Conservation (phyloP, 2,113 vertebrate genomes). For the Ciconia maguari region DNA sequence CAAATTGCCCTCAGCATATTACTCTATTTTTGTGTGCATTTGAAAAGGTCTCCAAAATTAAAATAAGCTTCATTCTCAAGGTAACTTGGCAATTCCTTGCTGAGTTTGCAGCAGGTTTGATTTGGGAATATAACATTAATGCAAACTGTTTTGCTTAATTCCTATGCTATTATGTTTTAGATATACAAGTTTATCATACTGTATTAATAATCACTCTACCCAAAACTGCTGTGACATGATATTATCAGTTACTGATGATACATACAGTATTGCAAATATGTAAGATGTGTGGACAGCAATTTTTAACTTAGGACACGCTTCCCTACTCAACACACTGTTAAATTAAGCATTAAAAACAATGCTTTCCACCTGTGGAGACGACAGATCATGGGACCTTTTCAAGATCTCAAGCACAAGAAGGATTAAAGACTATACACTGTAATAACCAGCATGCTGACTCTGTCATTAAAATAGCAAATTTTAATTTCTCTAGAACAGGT, state of each 20-base stretch:
- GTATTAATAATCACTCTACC: not conserved
- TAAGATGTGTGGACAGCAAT: not conserved
- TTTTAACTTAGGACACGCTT: not conserved
- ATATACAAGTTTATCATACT: not conserved
- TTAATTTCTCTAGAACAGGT: not conserved
- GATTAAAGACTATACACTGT: not conserved
- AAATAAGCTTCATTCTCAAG: not conserved
- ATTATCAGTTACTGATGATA: not conserved
- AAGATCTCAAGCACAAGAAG: not conserved
- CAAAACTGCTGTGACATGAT: not conserved
- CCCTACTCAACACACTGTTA: not conserved
- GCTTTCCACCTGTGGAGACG: not conserved
- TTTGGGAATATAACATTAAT: not conserved
- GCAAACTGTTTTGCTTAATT: not conserved
- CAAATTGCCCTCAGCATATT: no score
- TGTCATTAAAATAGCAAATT: not conserved
- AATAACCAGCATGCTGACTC: not conserved
- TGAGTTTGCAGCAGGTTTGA: not conserved
- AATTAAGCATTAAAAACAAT: not conserved
- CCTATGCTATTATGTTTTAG: not conserved
- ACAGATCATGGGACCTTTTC: not conserved
- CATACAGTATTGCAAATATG: not conserved
- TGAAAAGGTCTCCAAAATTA: not conserved
- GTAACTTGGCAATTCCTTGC: not conserved
- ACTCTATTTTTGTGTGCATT: not conserved